Conservation (phyloP, 2,888 invertebrate species). For the Crocallis elinguaria region DNA sequence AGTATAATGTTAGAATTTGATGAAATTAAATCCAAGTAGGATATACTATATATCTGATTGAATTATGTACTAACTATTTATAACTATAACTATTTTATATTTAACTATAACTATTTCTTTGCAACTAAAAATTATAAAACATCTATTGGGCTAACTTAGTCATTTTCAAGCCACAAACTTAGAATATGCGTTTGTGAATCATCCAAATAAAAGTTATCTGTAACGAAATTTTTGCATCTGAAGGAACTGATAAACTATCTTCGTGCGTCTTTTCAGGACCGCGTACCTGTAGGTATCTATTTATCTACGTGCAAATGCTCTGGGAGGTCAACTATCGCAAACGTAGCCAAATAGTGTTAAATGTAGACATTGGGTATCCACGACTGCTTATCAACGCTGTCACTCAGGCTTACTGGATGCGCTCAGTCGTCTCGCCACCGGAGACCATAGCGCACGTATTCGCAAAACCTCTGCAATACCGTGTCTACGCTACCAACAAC, state of each 20-base stretch:
- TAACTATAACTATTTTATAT: too few species aligned
- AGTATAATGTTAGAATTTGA: too few species aligned
- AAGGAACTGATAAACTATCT: conserved; percentile 8
- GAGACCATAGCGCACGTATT: conserved; percentile 43
- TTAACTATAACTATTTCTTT: too few species aligned
- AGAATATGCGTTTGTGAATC: neutral
- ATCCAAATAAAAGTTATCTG: neutral
- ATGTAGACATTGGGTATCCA: conserved; percentile 16
- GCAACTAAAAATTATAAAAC: too few species aligned
- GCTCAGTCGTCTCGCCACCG: conserved; percentile 39
- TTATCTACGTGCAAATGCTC: conserved; percentile 5
- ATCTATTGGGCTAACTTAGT: too few species aligned
- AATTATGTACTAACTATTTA: too few species aligned
- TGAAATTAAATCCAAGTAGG: too few species aligned
- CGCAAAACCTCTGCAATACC: neutral
- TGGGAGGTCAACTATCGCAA: conserved; percentile 19
- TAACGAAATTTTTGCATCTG: neutral
- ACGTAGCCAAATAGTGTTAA: conserved; percentile 21
- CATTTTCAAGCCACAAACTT: too few species aligned
- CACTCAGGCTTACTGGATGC: conserved; percentile 8
- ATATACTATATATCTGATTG: too few species aligned
- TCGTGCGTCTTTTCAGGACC: neutral
- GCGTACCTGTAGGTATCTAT: neutral
- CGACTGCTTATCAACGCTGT: conserved; percentile 17
- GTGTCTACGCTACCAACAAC: neutral